Base-by-base conservation (phyloP, 2,888 invertebrate genomes). In the Polyommatus icarus region DNA sequence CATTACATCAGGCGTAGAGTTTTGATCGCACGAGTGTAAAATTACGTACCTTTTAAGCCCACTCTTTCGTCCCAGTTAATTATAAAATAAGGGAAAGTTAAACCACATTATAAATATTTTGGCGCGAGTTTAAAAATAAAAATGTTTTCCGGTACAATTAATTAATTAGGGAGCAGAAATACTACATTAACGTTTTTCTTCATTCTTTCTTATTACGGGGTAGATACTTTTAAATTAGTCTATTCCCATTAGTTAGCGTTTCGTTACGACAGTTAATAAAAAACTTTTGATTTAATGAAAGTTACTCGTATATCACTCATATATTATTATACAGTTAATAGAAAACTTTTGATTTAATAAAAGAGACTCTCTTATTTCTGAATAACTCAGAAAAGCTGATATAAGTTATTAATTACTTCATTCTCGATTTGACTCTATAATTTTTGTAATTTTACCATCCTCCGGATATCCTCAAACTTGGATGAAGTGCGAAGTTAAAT, bases 1-100 rank as follows among this genome's bases (percentile, higher is more conserved):
- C 77, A 78, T 81, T 79, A 79, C 75, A 76, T 79, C 79, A 79
- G 77, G 54, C 76, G 80, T 79, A 77, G 79, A 80, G 79, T 80
- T 82, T 82, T 82, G 82, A 83, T 81, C 82, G 81, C 80, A 80
- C 80, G 79, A 73, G 81, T 80, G 83, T 81, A 79, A 82, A 82
- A 82, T 83, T 83, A 81, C 80, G 76, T 77, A 79, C 82, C 80
- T 78, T 78, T 78, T 79, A 78, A 79, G 67, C 71, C 76, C 71
- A 73, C 50, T 54, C 29, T 24, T 46, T 54, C 54, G 7, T 50
- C 20, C 75, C 75, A 50, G 50, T 46, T 75, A 75, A 50, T 46
- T 46, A 73, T 75, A 29, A 50, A 50, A 75, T 29, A 50, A 54
- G 4, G 50, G 15, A 29, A 54, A 75, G 54, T 75, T 75, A 75